A percentile compares a stretch with the other conserved stretches of the same genome.
Conservation (phyloP, 2,888 invertebrate species). For the Dryobotodes eremita region DNA sequence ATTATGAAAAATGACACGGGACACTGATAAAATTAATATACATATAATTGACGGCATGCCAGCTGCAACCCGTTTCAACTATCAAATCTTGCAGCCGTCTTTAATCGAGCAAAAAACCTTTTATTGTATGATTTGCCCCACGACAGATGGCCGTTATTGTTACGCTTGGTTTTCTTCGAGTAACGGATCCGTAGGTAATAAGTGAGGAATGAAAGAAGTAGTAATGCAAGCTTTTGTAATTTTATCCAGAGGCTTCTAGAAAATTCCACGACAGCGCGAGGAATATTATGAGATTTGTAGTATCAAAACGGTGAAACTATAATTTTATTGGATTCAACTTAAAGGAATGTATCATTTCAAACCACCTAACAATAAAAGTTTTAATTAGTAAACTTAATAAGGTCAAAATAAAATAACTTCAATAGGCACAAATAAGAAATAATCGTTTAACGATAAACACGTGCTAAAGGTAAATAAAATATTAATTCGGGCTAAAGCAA, state of each 20-base stretch:
- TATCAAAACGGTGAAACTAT: not conserved
- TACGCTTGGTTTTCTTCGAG: constrained; percentile 68
- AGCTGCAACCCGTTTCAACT: constrained; percentile 72
- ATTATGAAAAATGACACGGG: constrained; percentile 29
- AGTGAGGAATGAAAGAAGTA: constrained; percentile 32
- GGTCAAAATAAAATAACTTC: constrained; percentile 41
- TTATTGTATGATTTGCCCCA: constrained; percentile 74
- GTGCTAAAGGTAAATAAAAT: constrained; percentile 68
- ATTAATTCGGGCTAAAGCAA: constrained; percentile 70
- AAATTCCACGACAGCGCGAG: not conserved
- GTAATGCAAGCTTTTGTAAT: constrained; percentile 16
- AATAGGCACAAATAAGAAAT: constrained; percentile 57
- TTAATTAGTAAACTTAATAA: not conserved
- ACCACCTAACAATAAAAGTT: not conserved
- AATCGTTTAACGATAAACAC: constrained; percentile 70
- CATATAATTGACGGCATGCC: constrained; percentile 55
- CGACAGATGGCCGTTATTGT: constrained; percentile 77
- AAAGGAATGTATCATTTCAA: not conserved
- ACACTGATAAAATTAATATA: constrained; percentile 37
- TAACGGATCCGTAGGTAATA: constrained; percentile 65
- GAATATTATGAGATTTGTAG: not conserved
- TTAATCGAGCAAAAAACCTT: constrained; percentile 73
- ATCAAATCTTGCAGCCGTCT: constrained; percentile 74
- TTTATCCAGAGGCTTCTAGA: not conserved
- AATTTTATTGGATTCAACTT: not conserved